Percentiles rank a stretch among this genome's conserved stretches.
Evolutionary conservation across 2,888 invertebrate species (phyloP).

Genomic region (Trachelus stipa): DNA sequence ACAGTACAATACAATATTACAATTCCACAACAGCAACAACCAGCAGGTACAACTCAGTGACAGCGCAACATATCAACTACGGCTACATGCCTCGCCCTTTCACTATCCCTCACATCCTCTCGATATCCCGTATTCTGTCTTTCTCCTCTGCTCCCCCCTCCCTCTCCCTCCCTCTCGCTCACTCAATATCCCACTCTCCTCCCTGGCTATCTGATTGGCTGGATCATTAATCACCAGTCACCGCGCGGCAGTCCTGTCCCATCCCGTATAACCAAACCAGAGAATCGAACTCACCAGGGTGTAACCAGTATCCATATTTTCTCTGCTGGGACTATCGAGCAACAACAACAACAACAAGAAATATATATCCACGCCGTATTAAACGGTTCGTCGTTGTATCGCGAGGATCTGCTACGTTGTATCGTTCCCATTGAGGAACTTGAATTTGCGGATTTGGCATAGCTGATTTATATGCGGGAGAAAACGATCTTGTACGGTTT

Average conservation of each 20-base stretch:
- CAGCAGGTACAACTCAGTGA: slow-evolving; percentile 53
- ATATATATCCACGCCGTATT: not conserved
- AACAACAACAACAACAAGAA: not conserved
- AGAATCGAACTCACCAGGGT: slow-evolving; percentile 51
- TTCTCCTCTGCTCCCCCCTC: slow-evolving; percentile 4
- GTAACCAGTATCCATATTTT: slow-evolving; percentile 24
- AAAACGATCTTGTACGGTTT: not conserved
- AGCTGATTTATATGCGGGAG: not conserved
- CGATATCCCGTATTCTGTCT: not conserved
- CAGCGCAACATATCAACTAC: slow-evolving; percentile 58
- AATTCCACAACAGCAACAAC: slow-evolving; percentile 51
- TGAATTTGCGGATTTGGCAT: not conserved
- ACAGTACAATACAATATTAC: slow-evolving; percentile 61
- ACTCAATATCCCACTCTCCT: slow-evolving; percentile 23
- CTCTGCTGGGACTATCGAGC: not conserved
- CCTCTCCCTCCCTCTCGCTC: slow-evolving; percentile 25
- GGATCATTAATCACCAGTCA: slow-evolving; percentile 58
- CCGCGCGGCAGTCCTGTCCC: slow-evolving; percentile 51
- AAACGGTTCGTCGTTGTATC: not conserved
- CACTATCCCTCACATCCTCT: not conserved
- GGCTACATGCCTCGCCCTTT: slow-evolving; percentile 27
- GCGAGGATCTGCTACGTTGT: not conserved
- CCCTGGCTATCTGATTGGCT: slow-evolving; percentile 54
- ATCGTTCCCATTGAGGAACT: not conserved
- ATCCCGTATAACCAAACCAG: slow-evolving; percentile 46